These are phyloP conservation scores for Agriopis marginaria DNA, from an alignment of 2,888 invertebrate species.

Conservation along the genomic window DNA sequence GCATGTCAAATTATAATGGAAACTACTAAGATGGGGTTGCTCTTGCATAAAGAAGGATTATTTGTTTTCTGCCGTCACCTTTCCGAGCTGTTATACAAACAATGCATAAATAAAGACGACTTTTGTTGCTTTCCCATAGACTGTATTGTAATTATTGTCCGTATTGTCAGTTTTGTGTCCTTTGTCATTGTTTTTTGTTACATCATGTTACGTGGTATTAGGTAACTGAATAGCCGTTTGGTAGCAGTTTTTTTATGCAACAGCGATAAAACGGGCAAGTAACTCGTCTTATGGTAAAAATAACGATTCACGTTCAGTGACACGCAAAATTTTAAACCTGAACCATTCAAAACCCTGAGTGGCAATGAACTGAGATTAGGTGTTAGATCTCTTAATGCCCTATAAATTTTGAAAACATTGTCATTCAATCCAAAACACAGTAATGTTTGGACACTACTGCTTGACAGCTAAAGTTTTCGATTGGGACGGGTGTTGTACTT, in stretches of 20 bases:
- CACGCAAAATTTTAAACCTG: no score
- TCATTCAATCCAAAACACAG: no score
- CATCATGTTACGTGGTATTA: conserved; percentile 53
- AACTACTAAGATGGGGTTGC: conserved; percentile 67
- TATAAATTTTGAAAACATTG: no score
- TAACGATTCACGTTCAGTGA: no score
- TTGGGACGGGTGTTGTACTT: no score
- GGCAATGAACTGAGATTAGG: no score
- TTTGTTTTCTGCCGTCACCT: conserved; percentile 83
- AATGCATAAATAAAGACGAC: conserved; percentile 77
- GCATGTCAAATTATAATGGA: conserved; percentile 54
- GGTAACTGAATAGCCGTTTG: conserved; percentile 66
- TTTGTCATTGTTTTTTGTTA: conserved; percentile 69
- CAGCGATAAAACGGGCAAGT: no score
- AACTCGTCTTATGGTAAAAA: no score
- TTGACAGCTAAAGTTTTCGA: no score
- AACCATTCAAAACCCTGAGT: no score
- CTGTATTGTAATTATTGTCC: conserved; percentile 63
- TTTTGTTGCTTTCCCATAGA: conserved; percentile 77
- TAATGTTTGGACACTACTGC: no score
- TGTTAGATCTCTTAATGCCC: no score
- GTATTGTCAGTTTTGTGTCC: conserved; percentile 78
- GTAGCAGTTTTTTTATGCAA: conserved; percentile 39
- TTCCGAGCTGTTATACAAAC: conserved; percentile 79
- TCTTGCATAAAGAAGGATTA: conserved; percentile 65